These are phyloP conservation scores for Teleogryllus oceanicus DNA, from an alignment of 2,888 invertebrate genomes.

Conservation along the genomic window DNA sequence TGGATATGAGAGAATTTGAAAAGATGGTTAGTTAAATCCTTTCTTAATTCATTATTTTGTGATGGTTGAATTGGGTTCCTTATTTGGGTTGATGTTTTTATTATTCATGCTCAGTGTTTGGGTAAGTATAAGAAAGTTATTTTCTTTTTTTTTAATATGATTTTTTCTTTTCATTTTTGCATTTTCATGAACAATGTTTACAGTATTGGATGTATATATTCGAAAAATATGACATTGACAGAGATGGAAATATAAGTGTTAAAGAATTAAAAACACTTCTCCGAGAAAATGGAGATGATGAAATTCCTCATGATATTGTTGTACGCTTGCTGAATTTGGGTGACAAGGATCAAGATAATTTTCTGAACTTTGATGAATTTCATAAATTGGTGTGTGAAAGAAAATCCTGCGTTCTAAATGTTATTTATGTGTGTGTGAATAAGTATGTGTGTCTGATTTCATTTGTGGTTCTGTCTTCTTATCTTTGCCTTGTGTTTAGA, in stretches of 20 bases:
- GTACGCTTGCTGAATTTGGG: conserved; percentile 63
- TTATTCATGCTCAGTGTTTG: too few relatives aligned
- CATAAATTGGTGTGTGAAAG: conserved; percentile 56
- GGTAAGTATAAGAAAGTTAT: too few relatives aligned
- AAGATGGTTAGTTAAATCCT: conserved; percentile 52
- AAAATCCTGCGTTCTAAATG: neutral
- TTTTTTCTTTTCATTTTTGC: too few relatives aligned
- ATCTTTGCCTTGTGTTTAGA: neutral
- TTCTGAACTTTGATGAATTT: conserved; percentile 83
- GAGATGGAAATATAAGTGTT: conserved; percentile 66
- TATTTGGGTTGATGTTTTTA: too few relatives aligned
- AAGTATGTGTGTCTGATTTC: neutral
- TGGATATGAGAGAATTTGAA: conserved; percentile 82
- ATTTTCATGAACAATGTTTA: conserved; percentile 39
- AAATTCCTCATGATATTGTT: conserved; percentile 65
- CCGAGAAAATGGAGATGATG: conserved; percentile 53
- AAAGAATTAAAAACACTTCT: conserved; percentile 58
- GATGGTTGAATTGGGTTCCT: too few relatives aligned
- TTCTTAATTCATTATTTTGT: neutral
- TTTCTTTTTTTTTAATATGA: too few relatives aligned
- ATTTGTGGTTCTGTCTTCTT: neutral
- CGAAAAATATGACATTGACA: conserved; percentile 62
- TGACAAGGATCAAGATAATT: conserved; percentile 68
- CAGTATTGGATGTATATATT: conserved; percentile 44
- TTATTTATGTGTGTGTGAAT: neutral